Evolutionary conservation across 2,797 vertebrate genomes (phyloP), one percentile per base, ranked within the genome.

Genomic region (Hybognathus amarus): DNA sequence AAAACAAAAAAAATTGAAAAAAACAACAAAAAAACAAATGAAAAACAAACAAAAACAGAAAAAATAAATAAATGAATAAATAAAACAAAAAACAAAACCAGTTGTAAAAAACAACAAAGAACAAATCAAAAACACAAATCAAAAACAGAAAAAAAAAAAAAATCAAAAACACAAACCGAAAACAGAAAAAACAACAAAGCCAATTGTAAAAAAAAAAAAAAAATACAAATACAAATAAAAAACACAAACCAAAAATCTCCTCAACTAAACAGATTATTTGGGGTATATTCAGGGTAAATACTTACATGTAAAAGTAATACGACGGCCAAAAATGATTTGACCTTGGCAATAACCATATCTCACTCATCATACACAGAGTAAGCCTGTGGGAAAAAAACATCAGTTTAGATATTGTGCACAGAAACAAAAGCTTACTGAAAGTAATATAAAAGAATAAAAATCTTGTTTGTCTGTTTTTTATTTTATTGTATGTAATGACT

Each of bases 291-390:
- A 0, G 17, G 11, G 40, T 11, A 6, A 82, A 71, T 83, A 98
- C 98, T 98, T 90, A 99, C 98, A 85, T 99, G 98, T 69, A 99
- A 94, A 12, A 99, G 94, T 61, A 99, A 94, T 71, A 99, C 98
- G 56, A 98, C 98, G 83, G 97, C 98, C 30, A 99, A 95, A 90
- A 99, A 99, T 4, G 98, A 99, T 92, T n/a, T 99, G 98, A 75
- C 98, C 98, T 91, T 98, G 98, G 91, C 98, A 99, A 86, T 99
- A 99, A 36, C 98, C 98, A 17, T n/a, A 99, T 98, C 90, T 99
- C 98, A n/a, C 88, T 98, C 96, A 85, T 99, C 98, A 17, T 97
- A 98, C 38, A 99, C 97, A 12, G 98, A 98, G 87, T 99, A 99
- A 10, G 98, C 97, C 98, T 99, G 88, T 63, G 80, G 56, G 87